phyloP scores from a whole-genome alignment of 2,797 vertebrate genomes.

The Centropyge bicolor region DNA sequence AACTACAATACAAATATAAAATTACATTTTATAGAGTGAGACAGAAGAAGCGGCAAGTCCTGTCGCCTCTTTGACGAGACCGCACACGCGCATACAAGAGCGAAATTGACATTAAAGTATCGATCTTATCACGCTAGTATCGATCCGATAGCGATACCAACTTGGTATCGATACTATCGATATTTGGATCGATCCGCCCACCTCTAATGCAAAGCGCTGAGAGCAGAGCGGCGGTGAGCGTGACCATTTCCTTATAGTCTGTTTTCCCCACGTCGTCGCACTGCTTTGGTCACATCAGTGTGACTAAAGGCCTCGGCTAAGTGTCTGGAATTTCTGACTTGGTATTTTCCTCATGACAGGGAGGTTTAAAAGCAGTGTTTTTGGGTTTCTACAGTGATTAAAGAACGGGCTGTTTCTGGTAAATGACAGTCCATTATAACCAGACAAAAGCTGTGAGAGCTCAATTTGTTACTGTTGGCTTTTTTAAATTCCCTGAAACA shows the following conservation, averaged over 20 bases:
- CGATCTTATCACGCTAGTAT: too few relatives aligned
- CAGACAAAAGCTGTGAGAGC: slow-evolving; percentile 31
- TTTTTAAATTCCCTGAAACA: neutral
- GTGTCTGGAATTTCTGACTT: slow-evolving; percentile 39
- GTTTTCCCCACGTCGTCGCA: neutral
- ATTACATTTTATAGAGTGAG: too few relatives aligned
- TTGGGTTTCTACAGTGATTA: slow-evolving; percentile 37
- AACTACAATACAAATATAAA: too few relatives aligned
- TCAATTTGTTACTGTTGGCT: slow-evolving; percentile 26
- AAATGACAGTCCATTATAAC: slow-evolving; percentile 40
- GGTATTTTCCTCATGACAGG: slow-evolving; percentile 32
- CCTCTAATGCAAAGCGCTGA: too few relatives aligned
- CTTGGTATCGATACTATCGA: too few relatives aligned
- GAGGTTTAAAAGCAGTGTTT: slow-evolving; percentile 15
- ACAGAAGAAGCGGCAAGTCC: too few relatives aligned
- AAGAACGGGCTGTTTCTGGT: slow-evolving; percentile 19
- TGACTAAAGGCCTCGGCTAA: slow-evolving; percentile 46
- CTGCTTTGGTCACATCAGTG: slow-evolving; percentile 42
- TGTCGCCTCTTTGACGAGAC: too few relatives aligned
- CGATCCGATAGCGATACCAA: too few relatives aligned
- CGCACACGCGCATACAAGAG: too few relatives aligned
- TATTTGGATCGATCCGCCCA: too few relatives aligned
- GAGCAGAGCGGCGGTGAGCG: slow-evolving; percentile 8
- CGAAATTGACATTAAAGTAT: too few relatives aligned
- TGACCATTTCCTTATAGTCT: slow-evolving; percentile 5